Conservation (phyloP, 2,113 vertebrate species). For the Anolis sagrei region DNA sequence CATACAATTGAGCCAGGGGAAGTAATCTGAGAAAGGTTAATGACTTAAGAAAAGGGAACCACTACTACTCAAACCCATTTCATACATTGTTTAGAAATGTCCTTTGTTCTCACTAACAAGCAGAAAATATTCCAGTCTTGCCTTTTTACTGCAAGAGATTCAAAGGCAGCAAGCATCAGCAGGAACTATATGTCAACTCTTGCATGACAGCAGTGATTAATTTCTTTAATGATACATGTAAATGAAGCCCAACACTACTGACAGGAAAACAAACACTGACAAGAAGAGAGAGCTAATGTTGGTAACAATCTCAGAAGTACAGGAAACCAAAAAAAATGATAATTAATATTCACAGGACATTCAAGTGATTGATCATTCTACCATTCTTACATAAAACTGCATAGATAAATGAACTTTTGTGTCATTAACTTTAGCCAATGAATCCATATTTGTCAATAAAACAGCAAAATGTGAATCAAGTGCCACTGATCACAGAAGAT, state of each 20-base stretch:
- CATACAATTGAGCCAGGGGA: neutral
- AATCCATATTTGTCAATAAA: too few relatives aligned
- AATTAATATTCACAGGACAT: neutral
- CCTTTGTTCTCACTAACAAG: neutral
- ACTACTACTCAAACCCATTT: neutral
- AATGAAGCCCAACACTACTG: conserved; percentile 25
- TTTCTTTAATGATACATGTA: conserved; percentile 54
- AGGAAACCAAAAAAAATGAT: conserved; percentile 28
- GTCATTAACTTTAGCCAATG: too few relatives aligned
- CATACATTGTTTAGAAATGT: neutral
- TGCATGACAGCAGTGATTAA: conserved; percentile 29
- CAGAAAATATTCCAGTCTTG: neutral
- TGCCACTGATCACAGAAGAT: too few relatives aligned
- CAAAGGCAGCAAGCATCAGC: conserved; percentile 41
- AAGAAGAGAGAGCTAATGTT: conserved; percentile 27
- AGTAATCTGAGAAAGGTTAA: neutral
- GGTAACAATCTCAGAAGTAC: conserved; percentile 30
- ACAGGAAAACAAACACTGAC: conserved; percentile 41
- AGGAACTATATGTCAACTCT: conserved; percentile 45
- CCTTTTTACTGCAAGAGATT: conserved; percentile 30
- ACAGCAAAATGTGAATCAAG: too few relatives aligned
- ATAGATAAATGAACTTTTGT: too few relatives aligned
- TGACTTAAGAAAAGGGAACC: neutral
- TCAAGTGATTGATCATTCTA: neutral
- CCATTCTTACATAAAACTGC: conserved; percentile 25